Percentiles rank a stretch among this genome's conserved stretches.
phyloP scores from a whole-genome alignment of 64 coral and sea anemone genomes.

The Stylophora pistillata region DNA sequence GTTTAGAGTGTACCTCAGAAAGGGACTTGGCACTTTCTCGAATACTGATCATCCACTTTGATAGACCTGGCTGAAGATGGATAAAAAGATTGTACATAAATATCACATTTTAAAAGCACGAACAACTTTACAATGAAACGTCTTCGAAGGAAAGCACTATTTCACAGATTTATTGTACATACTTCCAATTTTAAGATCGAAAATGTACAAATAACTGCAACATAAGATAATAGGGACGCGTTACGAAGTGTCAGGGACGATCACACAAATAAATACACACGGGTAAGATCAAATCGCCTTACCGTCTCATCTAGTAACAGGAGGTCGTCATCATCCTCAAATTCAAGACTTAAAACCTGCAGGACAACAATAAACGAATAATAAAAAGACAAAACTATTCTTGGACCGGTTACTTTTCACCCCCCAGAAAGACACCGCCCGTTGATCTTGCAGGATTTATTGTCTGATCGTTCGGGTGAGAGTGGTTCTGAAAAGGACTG shows the following conservation, averaged over 20 bases:
- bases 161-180: too few relatives aligned
- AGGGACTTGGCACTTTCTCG: conserved; percentile 24
- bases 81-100: not conserved
- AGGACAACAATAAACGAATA: not conserved
- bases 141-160: too few relatives aligned
- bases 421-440: too few relatives aligned
- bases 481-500: too few relatives aligned
- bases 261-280: not conserved
- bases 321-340: conserved; percentile 78
- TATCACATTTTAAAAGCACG: not conserved
- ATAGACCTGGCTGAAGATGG: conserved; percentile 11
- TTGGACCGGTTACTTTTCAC: too few relatives aligned
- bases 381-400: too few relatives aligned
- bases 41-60: conserved; percentile 27
- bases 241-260: not conserved
- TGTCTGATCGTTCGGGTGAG: too few relatives aligned
- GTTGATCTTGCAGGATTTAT: too few relatives aligned
- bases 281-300: not conserved
- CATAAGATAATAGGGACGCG: too few relatives aligned
- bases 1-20: not conserved
- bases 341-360: conserved; percentile 86
- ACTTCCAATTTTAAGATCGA: too few relatives aligned
- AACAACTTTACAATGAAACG: too few relatives aligned
- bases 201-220: too few relatives aligned
- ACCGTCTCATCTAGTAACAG: conserved; percentile 41